phyloP scores from a whole-genome alignment of 2,888 invertebrate genomes.

The Chymomyza fuscimana region DNA sequence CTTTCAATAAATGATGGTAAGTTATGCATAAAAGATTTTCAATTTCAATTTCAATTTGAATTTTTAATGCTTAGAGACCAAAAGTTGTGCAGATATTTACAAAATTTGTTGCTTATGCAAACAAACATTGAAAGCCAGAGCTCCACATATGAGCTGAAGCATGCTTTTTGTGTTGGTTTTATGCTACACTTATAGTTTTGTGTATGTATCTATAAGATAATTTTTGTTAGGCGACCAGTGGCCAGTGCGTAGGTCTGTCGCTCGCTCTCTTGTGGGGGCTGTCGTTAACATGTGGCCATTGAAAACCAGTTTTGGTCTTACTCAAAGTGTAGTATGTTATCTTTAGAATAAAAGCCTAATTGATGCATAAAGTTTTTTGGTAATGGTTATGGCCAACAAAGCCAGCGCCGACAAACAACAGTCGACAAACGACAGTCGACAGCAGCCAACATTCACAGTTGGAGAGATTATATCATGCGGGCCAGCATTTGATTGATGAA shows the following conservation, averaged over 20 bases:
- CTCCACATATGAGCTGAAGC: background rate
- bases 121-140: background rate
- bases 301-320: slow-evolving; percentile 49
- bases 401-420: background rate
- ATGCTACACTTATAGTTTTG: background rate
- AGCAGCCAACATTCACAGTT: slow-evolving; percentile 54
- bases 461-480: slow-evolving; percentile 67
- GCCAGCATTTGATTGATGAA: slow-evolving; percentile 58
- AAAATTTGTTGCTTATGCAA: slow-evolving; percentile 3
- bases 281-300: slow-evolving; percentile 10
- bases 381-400: background rate
- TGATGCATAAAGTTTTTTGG: slow-evolving; percentile 53
- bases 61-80: slow-evolving; percentile 1
- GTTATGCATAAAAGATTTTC: slow-evolving; percentile 18
- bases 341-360: slow-evolving; percentile 64
- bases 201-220: background rate
- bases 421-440: slow-evolving; percentile 3
- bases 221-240: background rate
- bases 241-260: background rate
- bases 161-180: too few relatives aligned
- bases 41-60: slow-evolving; percentile 23
- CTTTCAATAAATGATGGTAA: slow-evolving; percentile 34
- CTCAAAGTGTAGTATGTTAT: slow-evolving; percentile 44
- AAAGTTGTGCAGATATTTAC: background rate
- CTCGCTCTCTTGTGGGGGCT: slow-evolving; percentile 12